Base-by-base conservation (phyloP, 2,113 vertebrate species). In the Apeltes quadracus region DNA sequence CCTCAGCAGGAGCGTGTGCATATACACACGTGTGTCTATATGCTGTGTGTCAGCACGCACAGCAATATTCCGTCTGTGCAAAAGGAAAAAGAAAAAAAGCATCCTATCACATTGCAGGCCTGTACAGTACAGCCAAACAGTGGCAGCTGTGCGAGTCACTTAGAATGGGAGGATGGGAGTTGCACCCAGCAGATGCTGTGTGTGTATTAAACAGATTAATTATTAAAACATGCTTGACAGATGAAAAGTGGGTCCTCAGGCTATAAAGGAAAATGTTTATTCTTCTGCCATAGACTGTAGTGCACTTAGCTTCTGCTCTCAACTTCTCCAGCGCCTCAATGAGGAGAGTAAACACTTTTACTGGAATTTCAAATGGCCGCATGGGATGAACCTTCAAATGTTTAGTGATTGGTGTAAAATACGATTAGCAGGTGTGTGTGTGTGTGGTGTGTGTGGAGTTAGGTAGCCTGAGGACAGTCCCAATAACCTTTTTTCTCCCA, bases 191-290 rank as follows among this genome's bases (percentile, higher is more conserved):
- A 93, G 94, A 94, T 94, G 90, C 89, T 91, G 92, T 86, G 88
- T 93, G 93, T 93, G 90, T 93, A 92, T 93, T 93, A 94, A 93
- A 91, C 89, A 92, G 90, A 93, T 94, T 90, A 93, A 94, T 94
- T 94, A 94, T 93, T 94, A 92, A 94, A 94, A 92, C 89, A 92
- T 93, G 92, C 90, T 92, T 93, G 92, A 94, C 92, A 94, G 93
- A 93, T 93, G 92, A 94, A 94, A 93, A 93, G 89, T 93, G 91
- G 89, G 91, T 92, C 93, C 92, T 93, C 81, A 1, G 92, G 93
- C 90, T 89, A 91, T 92, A 91, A 90, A 88, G 88, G 88, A 93
- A 91, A 92, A 90, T 93, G 92, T 93, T 94, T 94, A 93, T 93
- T 94, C 91, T 93, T 92, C 92, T 93, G 91, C 92, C 93, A 93